Conservation (phyloP, 2,888 invertebrate species). For the Tridacna gigas region DNA sequence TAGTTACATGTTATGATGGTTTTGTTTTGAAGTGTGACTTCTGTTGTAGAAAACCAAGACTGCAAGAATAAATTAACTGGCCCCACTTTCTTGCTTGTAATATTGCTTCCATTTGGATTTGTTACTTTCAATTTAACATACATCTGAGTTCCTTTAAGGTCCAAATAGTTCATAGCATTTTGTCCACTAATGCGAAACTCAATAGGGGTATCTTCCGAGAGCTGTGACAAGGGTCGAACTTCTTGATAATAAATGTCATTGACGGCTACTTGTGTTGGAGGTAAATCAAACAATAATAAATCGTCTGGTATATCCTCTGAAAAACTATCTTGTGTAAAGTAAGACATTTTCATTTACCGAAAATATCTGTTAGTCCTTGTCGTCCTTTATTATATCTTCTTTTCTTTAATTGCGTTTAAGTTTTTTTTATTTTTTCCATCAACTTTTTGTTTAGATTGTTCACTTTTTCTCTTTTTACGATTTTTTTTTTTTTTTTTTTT, state of each 20-base stretch:
- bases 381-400: too few species aligned
- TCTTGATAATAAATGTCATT: slow-evolving; percentile 52
- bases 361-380: too few species aligned
- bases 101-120: slow-evolving; percentile 23
- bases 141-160: slow-evolving; percentile 34
- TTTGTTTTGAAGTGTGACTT: slow-evolving; percentile 37
- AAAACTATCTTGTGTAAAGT: slow-evolving; percentile 46
- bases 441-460: too few species aligned
- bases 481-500: too few species aligned
- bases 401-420: too few species aligned
- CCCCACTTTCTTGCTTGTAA: slow-evolving; percentile 43
- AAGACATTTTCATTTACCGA: slow-evolving; percentile 39
- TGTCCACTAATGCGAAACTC: slow-evolving; percentile 57
- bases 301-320: slow-evolving; percentile 51
- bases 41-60: slow-evolving; percentile 37
- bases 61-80: slow-evolving; percentile 58
- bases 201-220: slow-evolving; percentile 42
- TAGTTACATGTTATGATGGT: slow-evolving; percentile 45
- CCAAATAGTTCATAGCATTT: slow-evolving; percentile 52
- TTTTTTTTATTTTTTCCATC: too few species aligned
- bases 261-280: slow-evolving; percentile 52
- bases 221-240: slow-evolving; percentile 55
- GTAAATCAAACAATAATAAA: slow-evolving; percentile 56
- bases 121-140: slow-evolving; percentile 33
- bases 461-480: too few species aligned